Percentiles rank a stretch among this genome's conserved stretches.
Evolutionary conservation across 2,888 invertebrate genomes (phyloP).

Genomic region (Dexiosoma caninum): DNA sequence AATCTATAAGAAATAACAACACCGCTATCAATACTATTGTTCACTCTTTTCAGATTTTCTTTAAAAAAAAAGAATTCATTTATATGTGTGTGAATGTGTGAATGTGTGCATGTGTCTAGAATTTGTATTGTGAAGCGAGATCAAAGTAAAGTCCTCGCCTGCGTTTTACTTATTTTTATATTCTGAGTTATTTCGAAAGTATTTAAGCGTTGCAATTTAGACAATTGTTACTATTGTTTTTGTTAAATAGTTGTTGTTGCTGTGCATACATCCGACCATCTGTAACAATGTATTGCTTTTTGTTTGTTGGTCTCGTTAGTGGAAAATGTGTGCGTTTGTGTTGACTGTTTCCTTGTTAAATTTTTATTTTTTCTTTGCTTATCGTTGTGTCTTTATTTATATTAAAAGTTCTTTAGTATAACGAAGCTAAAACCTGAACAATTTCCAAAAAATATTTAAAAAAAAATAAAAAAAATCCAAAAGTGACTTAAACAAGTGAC

Average conservation of each 20-base stretch:
- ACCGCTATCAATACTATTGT: too few relatives aligned
- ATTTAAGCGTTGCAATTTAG: slow-evolving; percentile 71
- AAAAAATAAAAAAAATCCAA: not conserved
- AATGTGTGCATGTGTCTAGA: not conserved
- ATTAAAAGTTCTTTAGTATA: too few relatives aligned
- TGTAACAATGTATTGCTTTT: not conserved
- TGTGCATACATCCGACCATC: not conserved
- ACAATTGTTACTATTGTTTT: slow-evolving; percentile 59
- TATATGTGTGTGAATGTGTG: not conserved
- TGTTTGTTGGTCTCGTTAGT: slow-evolving; percentile 18
- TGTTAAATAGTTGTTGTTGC: slow-evolving; percentile 24
- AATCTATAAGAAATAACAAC: too few relatives aligned
- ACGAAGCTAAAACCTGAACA: too few relatives aligned
- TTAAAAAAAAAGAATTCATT: not conserved
- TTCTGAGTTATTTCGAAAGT: slow-evolving; percentile 67
- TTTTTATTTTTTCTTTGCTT: not conserved
- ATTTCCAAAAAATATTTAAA: not conserved
- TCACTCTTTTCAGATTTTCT: too few relatives aligned
- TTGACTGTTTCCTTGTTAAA: slow-evolving; percentile 2
- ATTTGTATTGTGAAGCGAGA: not conserved
- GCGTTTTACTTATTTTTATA: slow-evolving; percentile 21
- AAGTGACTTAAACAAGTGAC: not conserved
- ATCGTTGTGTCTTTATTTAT: slow-evolving; percentile 30
- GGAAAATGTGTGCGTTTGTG: not conserved
- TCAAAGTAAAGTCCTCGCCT: not conserved